Evolutionary conservation across 2,113 vertebrate genomes (phyloP), one percentile per base, ranked within the genome.

Genomic region (Eupsittula cactorum): DNA sequence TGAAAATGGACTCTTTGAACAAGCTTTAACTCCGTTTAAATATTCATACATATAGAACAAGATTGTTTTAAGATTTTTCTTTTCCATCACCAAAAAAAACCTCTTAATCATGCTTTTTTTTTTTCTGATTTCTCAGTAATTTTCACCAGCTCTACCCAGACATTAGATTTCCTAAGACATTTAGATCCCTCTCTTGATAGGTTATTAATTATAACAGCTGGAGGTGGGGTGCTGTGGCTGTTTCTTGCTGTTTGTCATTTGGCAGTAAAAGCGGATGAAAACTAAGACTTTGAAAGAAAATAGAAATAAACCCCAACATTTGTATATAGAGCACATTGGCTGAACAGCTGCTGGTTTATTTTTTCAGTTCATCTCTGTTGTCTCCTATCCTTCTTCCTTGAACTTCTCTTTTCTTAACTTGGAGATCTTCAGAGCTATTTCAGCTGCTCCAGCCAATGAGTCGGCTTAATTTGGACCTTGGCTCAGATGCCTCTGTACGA

Each of bases 131-230:
- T 77, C 68, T 93, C 37, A 49, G 82, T 85, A 35, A 86, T 95
- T 92, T 90, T 94, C 28, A 75, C n/a, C 67, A 95, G 80, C 82
- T 96, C 85, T 92, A 90, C 79, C 74, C 82, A 95, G 85, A 94
- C 77, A 94, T 86, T 86, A 96, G 90, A 70, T 86, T 95, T 97
- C 65, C 59, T 71, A 57, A 94, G 91, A 93, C 90, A 81, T 55
- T 9, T 3, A 91, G 91, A 95, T 96, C 83, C 59, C 27, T 89
- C 49, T 52, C 95, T 92, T 97, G 92, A 95, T 92, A 97, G 90
- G 76, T 95, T 95, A 97, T 97, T 97, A 97, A 97, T 97, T 96
- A 97, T 95, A 95, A 94, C 93, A 95, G 96, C 93, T 96, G 92
- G 95, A 96, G 91, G 82, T 79, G 25, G 82, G 60, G 50, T 85